A percentile compares a stretch with the other conserved stretches of the same genome.
Evolutionary conservation across 2,888 invertebrate species (phyloP).

Genomic region (Neocrepidodera transversa): DNA sequence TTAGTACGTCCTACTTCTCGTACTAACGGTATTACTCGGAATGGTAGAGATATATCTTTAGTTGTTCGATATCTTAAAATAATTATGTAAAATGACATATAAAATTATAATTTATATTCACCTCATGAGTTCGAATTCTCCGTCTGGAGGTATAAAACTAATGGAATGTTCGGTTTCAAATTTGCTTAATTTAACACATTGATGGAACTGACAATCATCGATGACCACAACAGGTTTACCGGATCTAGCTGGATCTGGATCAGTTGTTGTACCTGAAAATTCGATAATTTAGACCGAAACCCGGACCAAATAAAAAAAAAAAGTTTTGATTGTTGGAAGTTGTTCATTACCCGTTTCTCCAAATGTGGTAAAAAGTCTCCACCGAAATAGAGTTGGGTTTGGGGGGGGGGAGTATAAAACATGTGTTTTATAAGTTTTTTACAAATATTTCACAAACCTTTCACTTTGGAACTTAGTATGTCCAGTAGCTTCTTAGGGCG

Average conservation of each 20-base stretch:
- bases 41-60: slow-evolving; percentile 98
- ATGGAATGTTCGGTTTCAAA: slow-evolving; percentile 99
- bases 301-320: too few species aligned
- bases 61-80: slow-evolving; percentile 89
- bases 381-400: too few species aligned
- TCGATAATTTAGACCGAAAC: too few species aligned
- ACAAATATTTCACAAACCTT: too few species aligned
- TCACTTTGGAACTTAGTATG: too few species aligned
- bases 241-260: slow-evolving; percentile 82
- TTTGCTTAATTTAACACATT: slow-evolving; percentile 99
- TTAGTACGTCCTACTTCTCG: slow-evolving; percentile 98
- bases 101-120: slow-evolving; percentile 52
- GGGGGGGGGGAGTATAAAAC: too few species aligned
- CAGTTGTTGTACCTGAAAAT: slow-evolving; percentile 68
- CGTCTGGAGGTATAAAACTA: slow-evolving; percentile 99
- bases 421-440: too few species aligned
- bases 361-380: too few species aligned
- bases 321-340: too few species aligned
- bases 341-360: too few species aligned
- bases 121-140: slow-evolving; percentile 99
- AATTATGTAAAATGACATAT: neutral
- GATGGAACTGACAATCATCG: slow-evolving; percentile 99
- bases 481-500: too few species aligned
- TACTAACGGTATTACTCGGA: slow-evolving; percentile 98
- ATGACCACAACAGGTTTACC: slow-evolving; percentile 99